A percentile compares a stretch with the other conserved stretches of the same genome.
These are phyloP conservation scores for Nycticryphes semicollaris DNA, from an alignment of 2,113 vertebrate species.

Conservation along the genomic window DNA sequence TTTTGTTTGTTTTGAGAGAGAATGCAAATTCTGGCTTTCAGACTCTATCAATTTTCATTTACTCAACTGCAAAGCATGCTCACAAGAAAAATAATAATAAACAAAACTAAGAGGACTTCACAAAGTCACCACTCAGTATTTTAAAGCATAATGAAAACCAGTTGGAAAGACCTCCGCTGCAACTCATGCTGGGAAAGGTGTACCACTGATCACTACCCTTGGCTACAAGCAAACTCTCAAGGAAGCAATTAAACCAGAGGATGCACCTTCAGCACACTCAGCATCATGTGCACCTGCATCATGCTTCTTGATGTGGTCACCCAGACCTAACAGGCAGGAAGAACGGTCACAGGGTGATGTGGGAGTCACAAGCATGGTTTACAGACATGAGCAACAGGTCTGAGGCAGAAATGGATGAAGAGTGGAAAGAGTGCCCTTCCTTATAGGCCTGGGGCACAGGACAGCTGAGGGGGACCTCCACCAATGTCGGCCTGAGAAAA, in stretches of 20 bases:
- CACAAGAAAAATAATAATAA: not conserved
- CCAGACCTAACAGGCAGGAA: accelerated
- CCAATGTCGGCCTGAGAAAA: accelerated
- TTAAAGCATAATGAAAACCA: not conserved
- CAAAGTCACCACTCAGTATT: not conserved
- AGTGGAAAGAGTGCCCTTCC: not conserved
- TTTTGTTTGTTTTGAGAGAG: not conserved
- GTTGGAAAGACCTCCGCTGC: not conserved
- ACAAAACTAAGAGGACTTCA: not conserved
- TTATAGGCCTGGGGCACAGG: accelerated
- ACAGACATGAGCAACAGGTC: not conserved
- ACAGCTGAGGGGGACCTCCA: not conserved
- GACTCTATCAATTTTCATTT: not conserved
- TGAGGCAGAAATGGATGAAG: not conserved
- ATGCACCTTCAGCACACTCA: not conserved
- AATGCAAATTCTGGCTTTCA: not conserved
- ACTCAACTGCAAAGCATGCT: not conserved
- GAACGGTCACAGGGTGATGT: accelerated
- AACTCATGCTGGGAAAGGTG: not conserved
- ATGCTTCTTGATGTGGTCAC: not conserved
- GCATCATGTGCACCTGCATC: accelerated
- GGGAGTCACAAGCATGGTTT: accelerated
- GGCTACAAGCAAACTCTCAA: not conserved
- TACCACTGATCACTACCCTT: not conserved
- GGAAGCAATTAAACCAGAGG: not conserved